Evolutionary conservation across 2,797 vertebrate genomes (phyloP).

Genomic region (Cirrhinus mrigala): DNA sequence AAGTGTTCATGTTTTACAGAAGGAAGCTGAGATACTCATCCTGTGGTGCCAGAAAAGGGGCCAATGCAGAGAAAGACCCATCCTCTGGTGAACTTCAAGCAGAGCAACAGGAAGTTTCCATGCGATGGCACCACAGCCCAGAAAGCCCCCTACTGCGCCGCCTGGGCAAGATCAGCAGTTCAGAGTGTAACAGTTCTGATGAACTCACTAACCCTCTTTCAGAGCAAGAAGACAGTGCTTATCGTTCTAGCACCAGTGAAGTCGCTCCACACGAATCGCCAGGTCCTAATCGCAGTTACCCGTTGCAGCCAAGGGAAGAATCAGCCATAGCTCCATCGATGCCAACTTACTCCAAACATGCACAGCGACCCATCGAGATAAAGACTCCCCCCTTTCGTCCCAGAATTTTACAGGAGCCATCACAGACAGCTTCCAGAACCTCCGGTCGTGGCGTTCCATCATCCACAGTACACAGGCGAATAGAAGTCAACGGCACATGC

Average conservation of each 20-base stretch:
- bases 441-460: constrained; percentile 41
- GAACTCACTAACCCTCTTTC: constrained; percentile 76
- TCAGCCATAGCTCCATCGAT: constrained; percentile 69
- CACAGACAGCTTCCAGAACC: constrained; percentile 67
- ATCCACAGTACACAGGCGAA: constrained; percentile 47
- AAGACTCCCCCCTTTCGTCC: constrained; percentile 66
- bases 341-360: constrained; percentile 82
- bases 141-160: constrained; percentile 71
- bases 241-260: constrained; percentile 77
- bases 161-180: constrained; percentile 81
- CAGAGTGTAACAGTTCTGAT: constrained; percentile 85
- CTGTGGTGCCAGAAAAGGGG: constrained; percentile 70
- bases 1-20: constrained; percentile 61
- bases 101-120: constrained; percentile 71
- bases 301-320: constrained; percentile 60
- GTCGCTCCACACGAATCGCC: constrained; percentile 65
- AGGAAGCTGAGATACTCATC: constrained; percentile 76
- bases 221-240: constrained; percentile 79
- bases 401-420: constrained; percentile 74
- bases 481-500: constrained; percentile 67
- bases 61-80: constrained; percentile 70
- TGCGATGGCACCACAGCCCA: constrained; percentile 65
- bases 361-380: constrained; percentile 71
- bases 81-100: constrained; percentile 65
- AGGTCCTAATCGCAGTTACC: constrained; percentile 58